Percentiles rank a stretch among this genome's conserved stretches.
phyloP scores from a whole-genome alignment of 2,113 vertebrate genomes.

The Gobius niger region DNA sequence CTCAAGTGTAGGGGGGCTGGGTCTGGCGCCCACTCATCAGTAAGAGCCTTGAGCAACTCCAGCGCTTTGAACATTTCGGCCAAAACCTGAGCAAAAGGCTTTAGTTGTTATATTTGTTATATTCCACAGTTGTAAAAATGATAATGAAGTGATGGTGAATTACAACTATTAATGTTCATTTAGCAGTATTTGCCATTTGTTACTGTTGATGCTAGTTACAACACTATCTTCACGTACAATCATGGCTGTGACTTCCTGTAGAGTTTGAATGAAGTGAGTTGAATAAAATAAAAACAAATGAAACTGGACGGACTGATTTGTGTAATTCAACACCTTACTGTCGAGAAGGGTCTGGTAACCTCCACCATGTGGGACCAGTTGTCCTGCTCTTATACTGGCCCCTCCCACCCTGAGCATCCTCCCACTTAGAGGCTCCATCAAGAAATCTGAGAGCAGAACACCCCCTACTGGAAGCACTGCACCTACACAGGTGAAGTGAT shows the following conservation, averaged over 20 bases:
- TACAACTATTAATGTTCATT: no score
- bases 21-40: constrained; percentile 57
- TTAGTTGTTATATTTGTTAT: neutral
- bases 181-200: no score
- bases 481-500: constrained; percentile 65
- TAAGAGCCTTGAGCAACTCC: constrained; percentile 45
- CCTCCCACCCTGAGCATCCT: constrained; percentile 73
- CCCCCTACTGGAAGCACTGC: constrained; percentile 83
- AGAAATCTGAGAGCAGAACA: constrained; percentile 80
- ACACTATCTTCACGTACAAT: no score
- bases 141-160: no score
- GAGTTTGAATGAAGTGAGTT: no score
- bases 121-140: no score
- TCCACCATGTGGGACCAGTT: constrained; percentile 73
- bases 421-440: constrained; percentile 83
- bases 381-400: constrained; percentile 61
- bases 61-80: constrained; percentile 62
- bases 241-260: no score
- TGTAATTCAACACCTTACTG: constrained; percentile 51
- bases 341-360: constrained; percentile 81
- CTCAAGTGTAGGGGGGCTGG: constrained; percentile 26
- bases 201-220: no score
- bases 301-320: neutral
- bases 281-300: no score
- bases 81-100: constrained; percentile 59